Evolutionary conservation across 2,888 invertebrate genomes (phyloP).

Genomic region (Rhagophthalmus giganteus): DNA sequence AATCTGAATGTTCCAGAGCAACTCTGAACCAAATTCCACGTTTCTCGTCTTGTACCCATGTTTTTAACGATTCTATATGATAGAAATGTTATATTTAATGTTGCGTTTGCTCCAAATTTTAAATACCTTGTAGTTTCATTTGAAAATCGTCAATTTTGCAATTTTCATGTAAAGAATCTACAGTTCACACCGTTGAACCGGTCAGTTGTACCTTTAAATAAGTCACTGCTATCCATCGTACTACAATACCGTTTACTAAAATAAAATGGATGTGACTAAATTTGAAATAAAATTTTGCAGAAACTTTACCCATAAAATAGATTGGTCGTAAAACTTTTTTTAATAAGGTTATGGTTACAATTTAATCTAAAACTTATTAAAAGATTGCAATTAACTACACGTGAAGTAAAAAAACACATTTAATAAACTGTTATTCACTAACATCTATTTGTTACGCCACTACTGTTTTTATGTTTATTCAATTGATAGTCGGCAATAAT

Average conservation of each 20-base stretch:
- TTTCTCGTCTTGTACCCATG: slow-evolving; percentile 67
- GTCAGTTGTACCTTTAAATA: slow-evolving; percentile 62
- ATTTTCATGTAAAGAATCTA: slow-evolving; percentile 65
- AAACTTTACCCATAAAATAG: too few relatives aligned
- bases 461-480: too few relatives aligned
- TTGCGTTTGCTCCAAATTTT: too few relatives aligned
- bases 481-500: too few relatives aligned
- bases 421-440: too few relatives aligned
- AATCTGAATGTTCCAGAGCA: slow-evolving; percentile 66
- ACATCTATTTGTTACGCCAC: too few relatives aligned
- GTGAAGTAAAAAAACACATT: slow-evolving; percentile 4
- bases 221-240: background rate
- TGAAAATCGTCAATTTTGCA: slow-evolving; percentile 59
- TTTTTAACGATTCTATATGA: slow-evolving; percentile 67
- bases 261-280: too few relatives aligned
- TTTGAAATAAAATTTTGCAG: background rate
- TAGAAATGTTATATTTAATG: slow-evolving; percentile 5
- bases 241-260: background rate
- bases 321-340: too few relatives aligned
- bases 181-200: slow-evolving; percentile 74
- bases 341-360: background rate
- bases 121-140: slow-evolving; percentile 61
- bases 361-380: slow-evolving; percentile 5
- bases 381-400: background rate
- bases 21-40: slow-evolving; percentile 84